Evolutionary conservation across 1,140 invertebrate species (phyloP).

Genomic region (Drosophila pachea): DNA sequence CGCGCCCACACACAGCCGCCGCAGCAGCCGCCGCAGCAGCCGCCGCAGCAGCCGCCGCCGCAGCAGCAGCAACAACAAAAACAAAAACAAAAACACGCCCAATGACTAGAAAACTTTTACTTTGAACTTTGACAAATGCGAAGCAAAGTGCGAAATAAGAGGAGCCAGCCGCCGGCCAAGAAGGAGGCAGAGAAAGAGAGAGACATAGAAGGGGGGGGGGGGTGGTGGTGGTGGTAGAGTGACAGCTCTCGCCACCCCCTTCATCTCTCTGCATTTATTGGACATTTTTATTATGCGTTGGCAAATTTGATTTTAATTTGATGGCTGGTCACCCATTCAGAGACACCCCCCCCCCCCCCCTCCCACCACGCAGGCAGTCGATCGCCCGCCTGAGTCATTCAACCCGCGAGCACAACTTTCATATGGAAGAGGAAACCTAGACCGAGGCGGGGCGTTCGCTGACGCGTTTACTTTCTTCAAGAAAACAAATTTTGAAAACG

Average conservation of each 20-base stretch:
- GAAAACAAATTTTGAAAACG: constrained; percentile 36
- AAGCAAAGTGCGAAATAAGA: not conserved
- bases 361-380: not conserved
- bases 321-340: constrained; percentile 41
- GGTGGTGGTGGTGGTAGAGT: too few relatives aligned
- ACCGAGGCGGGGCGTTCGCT: not conserved
- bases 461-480: constrained; percentile 60
- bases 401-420: constrained; percentile 59
- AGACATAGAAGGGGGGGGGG: too few relatives aligned
- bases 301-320: constrained; percentile 57
- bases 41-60: too few relatives aligned
- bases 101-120: constrained; percentile 36
- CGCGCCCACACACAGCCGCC: constrained; percentile 33
- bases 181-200: not conserved
- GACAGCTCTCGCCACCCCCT: constrained; percentile 10
- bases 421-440: constrained; percentile 31
- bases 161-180: not conserved
- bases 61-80: too few relatives aligned
- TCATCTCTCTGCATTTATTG: constrained; percentile 24
- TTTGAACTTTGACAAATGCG: constrained; percentile 47
- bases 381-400: constrained; percentile 58
- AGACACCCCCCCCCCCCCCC: not conserved
- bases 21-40: too few relatives aligned
- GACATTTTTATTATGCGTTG: constrained; percentile 10
- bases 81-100: not conserved